These are phyloP conservation scores for Scolopax mira DNA, from an alignment of 2,113 vertebrate genomes.

Conservation along the genomic window DNA sequence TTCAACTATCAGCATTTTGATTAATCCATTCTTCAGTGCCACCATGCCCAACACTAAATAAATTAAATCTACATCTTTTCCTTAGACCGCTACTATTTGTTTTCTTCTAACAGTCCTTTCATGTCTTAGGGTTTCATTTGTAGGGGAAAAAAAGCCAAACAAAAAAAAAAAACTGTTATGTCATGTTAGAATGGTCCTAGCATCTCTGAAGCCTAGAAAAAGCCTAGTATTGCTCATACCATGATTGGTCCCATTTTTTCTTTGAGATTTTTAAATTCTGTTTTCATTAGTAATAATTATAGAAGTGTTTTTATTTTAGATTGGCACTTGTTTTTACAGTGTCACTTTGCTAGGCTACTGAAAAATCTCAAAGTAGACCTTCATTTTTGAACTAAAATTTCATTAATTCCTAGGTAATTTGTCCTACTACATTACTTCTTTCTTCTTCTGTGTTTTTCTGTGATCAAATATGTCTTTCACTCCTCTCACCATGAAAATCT, in stretches of 20 bases:
- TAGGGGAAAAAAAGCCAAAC: background rate
- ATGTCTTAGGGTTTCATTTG: background rate
- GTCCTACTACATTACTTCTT: background rate
- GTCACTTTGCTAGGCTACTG: background rate
- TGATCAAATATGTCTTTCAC: background rate
- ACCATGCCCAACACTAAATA: background rate
- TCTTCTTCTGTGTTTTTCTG: background rate
- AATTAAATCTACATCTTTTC: background rate
- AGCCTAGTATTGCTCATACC: background rate
- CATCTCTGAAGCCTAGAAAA: background rate
- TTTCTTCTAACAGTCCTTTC: background rate
- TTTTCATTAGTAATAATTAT: background rate
- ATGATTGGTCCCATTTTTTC: background rate
- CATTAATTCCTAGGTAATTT: background rate
- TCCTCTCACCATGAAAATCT: background rate
- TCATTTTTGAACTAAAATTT: background rate
- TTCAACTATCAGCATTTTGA: background rate
- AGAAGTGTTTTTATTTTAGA: background rate
- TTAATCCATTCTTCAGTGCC: background rate
- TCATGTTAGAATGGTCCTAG: background rate
- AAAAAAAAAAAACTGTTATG: background rate
- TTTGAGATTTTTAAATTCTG: background rate
- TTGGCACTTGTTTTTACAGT: background rate
- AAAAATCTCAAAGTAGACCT: background rate
- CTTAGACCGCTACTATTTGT: background rate